These are phyloP conservation scores for Eurois occulta DNA, from an alignment of 2,888 invertebrate species.

Conservation along the genomic window DNA sequence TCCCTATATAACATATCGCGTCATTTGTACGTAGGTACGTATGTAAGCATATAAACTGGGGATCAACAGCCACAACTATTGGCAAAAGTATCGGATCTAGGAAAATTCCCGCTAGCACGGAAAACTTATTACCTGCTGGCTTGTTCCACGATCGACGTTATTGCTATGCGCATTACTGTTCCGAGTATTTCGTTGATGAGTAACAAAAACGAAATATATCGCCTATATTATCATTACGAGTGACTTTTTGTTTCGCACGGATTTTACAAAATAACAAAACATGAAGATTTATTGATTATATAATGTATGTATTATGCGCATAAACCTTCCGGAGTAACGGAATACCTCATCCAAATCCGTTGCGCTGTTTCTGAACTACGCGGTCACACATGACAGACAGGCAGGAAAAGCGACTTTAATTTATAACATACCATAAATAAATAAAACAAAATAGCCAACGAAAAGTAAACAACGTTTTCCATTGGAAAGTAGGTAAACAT, in stretches of 20 bases:
- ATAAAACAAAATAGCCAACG: not conserved
- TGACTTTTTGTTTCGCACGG: not conserved
- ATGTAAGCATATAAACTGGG: constrained; percentile 35
- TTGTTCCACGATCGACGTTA: constrained; percentile 1
- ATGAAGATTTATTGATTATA: not conserved
- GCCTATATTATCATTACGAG: not conserved
- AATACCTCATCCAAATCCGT: not conserved
- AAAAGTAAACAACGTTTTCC: constrained; percentile 7
- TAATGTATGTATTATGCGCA: not conserved
- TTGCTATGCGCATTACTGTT: constrained; percentile 3
- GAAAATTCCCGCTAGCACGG: constrained; percentile 59
- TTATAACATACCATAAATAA: not conserved
- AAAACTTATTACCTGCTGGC: constrained; percentile 43
- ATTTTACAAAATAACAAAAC: not conserved
- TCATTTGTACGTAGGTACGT: constrained; percentile 26
- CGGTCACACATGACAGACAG: not conserved
- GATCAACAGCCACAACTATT: constrained; percentile 39
- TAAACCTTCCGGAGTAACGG: not conserved
- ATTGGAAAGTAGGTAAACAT: constrained; percentile 1
- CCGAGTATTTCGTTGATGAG: constrained; percentile 8
- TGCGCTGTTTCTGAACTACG: not conserved
- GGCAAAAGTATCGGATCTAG: constrained; percentile 48
- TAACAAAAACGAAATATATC: constrained; percentile 4
- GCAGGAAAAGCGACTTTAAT: not conserved
- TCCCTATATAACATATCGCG: constrained; percentile 16